Evolutionary conservation across 1,140 invertebrate species (phyloP).

Genomic region (Piezodorus guildinii): DNA sequence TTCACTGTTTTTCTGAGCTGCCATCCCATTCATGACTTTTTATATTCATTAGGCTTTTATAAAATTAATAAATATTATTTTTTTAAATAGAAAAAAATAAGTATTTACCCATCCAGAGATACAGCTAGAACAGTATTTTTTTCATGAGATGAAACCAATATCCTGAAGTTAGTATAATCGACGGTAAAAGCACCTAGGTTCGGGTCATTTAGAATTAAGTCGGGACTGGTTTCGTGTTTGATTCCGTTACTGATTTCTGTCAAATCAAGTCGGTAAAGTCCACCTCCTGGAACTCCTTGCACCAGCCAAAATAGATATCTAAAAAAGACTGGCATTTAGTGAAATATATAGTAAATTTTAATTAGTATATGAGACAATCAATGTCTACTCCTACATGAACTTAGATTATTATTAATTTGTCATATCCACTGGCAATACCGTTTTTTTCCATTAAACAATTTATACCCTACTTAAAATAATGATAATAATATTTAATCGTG

Average conservation of each 20-base stretch:
- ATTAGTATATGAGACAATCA: too few species aligned
- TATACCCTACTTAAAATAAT: neutral
- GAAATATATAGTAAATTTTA: too few species aligned
- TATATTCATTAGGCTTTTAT: too few species aligned
- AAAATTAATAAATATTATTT: too few species aligned
- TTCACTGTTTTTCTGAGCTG: too few species aligned
- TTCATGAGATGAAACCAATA: conserved; percentile 59
- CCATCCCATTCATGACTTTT: neutral
- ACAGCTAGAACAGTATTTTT: conserved; percentile 67
- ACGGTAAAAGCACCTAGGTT: conserved; percentile 60
- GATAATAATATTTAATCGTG: neutral
- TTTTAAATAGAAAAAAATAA: neutral
- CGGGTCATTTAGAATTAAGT: conserved; percentile 45
- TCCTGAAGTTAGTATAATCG: conserved; percentile 66
- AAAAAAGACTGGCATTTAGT: conserved; percentile 26
- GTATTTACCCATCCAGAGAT: conserved; percentile 60
- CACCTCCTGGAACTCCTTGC: conserved; percentile 42
- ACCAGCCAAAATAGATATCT: conserved; percentile 74
- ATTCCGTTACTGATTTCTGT: conserved; percentile 55
- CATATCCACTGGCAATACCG: too few species aligned
- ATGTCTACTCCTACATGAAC: too few species aligned
- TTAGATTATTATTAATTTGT: too few species aligned
- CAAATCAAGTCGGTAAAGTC: conserved; percentile 67
- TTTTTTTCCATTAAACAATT: too few species aligned
- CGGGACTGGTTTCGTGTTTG: conserved; percentile 43